phyloP scores from a whole-genome alignment of 1,140 invertebrate genomes.

The Xylocopa sonorina region DNA sequence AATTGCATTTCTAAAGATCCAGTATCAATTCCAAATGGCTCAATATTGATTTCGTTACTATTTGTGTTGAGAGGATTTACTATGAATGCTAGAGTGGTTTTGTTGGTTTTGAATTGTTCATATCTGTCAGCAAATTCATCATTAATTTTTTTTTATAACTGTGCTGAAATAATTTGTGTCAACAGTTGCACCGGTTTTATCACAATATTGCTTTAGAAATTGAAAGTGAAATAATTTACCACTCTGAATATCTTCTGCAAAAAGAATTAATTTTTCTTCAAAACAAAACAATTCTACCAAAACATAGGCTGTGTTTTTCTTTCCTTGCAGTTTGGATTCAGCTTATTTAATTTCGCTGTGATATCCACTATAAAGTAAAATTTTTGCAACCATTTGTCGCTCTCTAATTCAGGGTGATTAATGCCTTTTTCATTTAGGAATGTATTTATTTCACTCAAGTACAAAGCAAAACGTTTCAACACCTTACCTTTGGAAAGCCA shows the following conservation, averaged over 20 bases:
- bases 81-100: too few species aligned
- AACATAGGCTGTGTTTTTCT: conserved; percentile 67
- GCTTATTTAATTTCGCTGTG: conserved; percentile 68
- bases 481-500: too few species aligned
- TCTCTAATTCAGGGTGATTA: conserved; percentile 65
- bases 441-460: conserved; percentile 69
- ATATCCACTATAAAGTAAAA: conserved; percentile 70
- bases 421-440: conserved; percentile 69
- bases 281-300: conserved; percentile 36
- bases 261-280: conserved; percentile 30
- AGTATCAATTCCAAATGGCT: too few species aligned
- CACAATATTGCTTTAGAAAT: conserved; percentile 33
- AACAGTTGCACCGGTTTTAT: conserved; percentile 41
- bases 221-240: conserved; percentile 11
- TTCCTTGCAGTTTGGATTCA: conserved; percentile 71
- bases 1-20: too few species aligned
- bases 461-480: too few species aligned
- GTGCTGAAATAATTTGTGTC: conserved; percentile 63
- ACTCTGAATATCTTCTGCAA: conserved; percentile 21
- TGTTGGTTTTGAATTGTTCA: conserved; percentile 69
- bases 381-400: conserved; percentile 71
- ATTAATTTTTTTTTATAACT: conserved; percentile 64
- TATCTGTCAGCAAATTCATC: conserved; percentile 66
- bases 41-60: too few species aligned
- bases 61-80: too few species aligned